A percentile compares a stretch with the other conserved stretches of the same genome.
phyloP scores from a whole-genome alignment of 1,140 invertebrate genomes.

The Camponotus vicinus region DNA sequence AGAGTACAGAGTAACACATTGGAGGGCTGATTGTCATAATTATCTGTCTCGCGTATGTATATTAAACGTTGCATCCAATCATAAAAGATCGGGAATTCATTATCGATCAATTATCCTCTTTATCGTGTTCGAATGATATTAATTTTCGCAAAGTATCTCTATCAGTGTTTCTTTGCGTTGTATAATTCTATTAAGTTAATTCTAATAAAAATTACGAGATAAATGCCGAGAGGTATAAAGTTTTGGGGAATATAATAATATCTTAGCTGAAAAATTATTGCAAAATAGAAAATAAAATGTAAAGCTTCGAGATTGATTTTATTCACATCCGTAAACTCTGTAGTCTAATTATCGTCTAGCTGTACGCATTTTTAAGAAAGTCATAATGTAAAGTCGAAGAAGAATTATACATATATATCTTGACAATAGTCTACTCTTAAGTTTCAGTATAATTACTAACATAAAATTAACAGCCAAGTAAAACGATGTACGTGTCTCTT shows the following conservation, averaged over 20 bases:
- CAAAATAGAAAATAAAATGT: not conserved
- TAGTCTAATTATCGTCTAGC: not conserved
- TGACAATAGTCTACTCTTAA: constrained; percentile 18
- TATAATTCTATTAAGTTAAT: constrained; percentile 65
- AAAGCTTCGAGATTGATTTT: constrained; percentile 9
- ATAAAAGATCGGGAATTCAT: constrained; percentile 2
- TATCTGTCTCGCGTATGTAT: constrained; percentile 48
- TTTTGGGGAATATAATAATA: constrained; percentile 14
- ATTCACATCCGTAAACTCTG: not conserved
- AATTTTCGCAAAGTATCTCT: not conserved
- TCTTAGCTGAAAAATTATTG: constrained; percentile 10
- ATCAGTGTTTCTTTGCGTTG: constrained; percentile 16
- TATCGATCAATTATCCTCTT: not conserved
- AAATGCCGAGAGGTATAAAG: constrained; percentile 18
- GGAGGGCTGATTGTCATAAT: constrained; percentile 76
- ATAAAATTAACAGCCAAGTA: constrained; percentile 32
- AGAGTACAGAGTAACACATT: constrained; percentile 74
- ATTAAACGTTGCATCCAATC: not conserved
- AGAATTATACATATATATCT: constrained; percentile 22
- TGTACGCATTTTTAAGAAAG: not conserved
- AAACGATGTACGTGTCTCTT: not conserved
- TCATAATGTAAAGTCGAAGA: not conserved
- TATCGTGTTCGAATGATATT: constrained; percentile 1
- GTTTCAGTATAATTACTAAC: constrained; percentile 33
- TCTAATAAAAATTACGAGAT: constrained; percentile 54